Evolutionary conservation across 2,797 vertebrate species (phyloP), one percentile per base, ranked within the genome.

Genomic region (Phrynocephalus guinanensis): DNA sequence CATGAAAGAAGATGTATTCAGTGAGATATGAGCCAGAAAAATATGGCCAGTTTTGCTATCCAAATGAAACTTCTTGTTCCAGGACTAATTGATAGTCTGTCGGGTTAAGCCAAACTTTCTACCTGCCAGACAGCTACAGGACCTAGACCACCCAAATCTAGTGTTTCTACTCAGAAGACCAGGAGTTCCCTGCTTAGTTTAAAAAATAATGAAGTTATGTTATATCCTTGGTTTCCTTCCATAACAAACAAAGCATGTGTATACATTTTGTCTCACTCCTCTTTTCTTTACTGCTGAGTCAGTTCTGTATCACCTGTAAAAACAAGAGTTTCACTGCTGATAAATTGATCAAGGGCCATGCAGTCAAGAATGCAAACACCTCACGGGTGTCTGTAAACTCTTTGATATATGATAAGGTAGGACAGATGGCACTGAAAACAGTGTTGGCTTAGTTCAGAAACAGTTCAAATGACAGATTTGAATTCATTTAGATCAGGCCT

Each of bases 121-220:
- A 56, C 86, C 89, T 91, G 94, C 92, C 91, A 94, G 89, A 82
- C 91, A 18, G 13, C 30, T 44, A 76, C 73, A 76, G 73, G 48
- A 44, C 92, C 6, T n/a, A 79, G 77, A 92, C 94, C 95, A 95
- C 93, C 94, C 93, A 95, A 92, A 94, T 80, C 86, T 66, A 0
- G 16, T 94, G 78, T 95, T 95, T 95, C 94, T 93, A 95, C 78
- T 90, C 70, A 87, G 83, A 94, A 91, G 76, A 90, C 92, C 93
- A 94, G 92, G 87, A 93, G 95, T 91, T 89, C 81, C 73, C 63
- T 60, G 84, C 92, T 76, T 33, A 68, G 15, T 63, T 93, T 93
- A 91, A 87, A 92, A 87, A 84, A n/a, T 93, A 0, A 85, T 1
- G 0, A 89, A 91, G 91, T 84, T 85, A 75, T 84, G 86, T 90